A percentile compares a stretch with the other conserved stretches of the same genome.
phyloP scores from a whole-genome alignment of 2,113 vertebrate species.

The Mesoclemmys tuberculata region DNA sequence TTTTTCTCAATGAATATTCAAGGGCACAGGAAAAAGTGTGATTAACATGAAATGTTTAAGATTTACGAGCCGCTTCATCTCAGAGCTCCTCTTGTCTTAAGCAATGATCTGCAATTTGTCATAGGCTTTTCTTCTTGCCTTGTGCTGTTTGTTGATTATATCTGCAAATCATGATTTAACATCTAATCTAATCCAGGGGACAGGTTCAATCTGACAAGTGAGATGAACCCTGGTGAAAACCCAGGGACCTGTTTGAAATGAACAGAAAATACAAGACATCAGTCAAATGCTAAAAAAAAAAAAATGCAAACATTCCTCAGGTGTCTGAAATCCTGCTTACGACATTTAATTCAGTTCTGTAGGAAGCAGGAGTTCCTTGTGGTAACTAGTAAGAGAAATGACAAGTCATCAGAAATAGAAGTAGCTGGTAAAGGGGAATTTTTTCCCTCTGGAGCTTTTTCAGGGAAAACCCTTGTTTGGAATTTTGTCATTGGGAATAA shows the following conservation, averaged over 20 bases:
- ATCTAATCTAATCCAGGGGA: not conserved
- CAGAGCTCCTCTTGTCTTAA: not conserved
- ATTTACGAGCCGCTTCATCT: not conserved
- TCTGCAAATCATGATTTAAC: not conserved
- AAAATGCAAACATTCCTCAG: not conserved
- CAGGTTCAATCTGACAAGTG: not conserved
- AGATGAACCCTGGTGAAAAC: not conserved
- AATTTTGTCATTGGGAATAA: conserved; percentile 9
- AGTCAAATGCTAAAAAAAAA: not conserved
- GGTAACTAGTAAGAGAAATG: not conserved
- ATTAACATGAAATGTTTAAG: conserved; percentile 32
- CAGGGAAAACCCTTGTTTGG: not conserved
- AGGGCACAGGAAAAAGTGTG: conserved; percentile 20
- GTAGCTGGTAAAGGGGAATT: not conserved
- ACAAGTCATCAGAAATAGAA: not conserved
- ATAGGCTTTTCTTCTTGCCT: not conserved
- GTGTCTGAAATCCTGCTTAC: not conserved
- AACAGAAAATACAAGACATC: not conserved
- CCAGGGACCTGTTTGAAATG: not conserved
- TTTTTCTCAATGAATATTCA: conserved; percentile 49
- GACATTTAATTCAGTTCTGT: conserved; percentile 11
- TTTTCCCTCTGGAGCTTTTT: not conserved
- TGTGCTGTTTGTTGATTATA: conserved; percentile 27
- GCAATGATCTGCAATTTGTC: not conserved
- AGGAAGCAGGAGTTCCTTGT: not conserved